These are phyloP conservation scores for Tetrax tetrax DNA, from an alignment of 2,113 vertebrate genomes.

Conservation along the genomic window DNA sequence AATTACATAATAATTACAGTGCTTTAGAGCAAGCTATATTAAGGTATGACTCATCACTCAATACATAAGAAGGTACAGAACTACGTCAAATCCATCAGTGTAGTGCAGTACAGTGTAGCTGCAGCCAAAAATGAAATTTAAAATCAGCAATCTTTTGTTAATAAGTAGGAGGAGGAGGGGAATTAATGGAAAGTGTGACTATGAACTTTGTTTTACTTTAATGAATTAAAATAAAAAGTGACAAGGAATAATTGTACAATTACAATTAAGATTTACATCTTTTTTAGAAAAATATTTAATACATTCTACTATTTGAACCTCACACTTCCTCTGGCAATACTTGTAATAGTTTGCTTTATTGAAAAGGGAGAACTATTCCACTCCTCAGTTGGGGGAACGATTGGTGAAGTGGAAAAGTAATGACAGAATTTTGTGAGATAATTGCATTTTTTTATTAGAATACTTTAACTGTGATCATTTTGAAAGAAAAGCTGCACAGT, in stretches of 20 bases:
- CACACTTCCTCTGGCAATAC: background rate
- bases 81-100: conserved; percentile 30
- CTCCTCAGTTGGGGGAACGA: background rate
- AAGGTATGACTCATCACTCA: conserved; percentile 38
- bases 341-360: conserved; percentile 18
- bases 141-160: background rate
- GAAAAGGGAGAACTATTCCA: background rate
- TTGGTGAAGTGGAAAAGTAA: conserved; percentile 31
- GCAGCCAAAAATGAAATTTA: conserved; percentile 13
- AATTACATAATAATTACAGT: background rate
- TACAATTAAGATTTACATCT: background rate
- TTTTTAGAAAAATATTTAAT: conserved; percentile 4
- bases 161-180: background rate
- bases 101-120: background rate
- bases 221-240: conserved; percentile 3
- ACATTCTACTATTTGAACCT: background rate
- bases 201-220: background rate
- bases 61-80: background rate
- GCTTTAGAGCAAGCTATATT: background rate
- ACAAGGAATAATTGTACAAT: background rate
- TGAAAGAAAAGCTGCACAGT: background rate
- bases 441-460: conserved; percentile 21
- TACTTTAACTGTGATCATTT: conserved; percentile 24
- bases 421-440: conserved; percentile 49
- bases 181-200: background rate